These are phyloP conservation scores for Glossosoma conforme DNA, from an alignment of 1,140 invertebrate species.

Conservation along the genomic window DNA sequence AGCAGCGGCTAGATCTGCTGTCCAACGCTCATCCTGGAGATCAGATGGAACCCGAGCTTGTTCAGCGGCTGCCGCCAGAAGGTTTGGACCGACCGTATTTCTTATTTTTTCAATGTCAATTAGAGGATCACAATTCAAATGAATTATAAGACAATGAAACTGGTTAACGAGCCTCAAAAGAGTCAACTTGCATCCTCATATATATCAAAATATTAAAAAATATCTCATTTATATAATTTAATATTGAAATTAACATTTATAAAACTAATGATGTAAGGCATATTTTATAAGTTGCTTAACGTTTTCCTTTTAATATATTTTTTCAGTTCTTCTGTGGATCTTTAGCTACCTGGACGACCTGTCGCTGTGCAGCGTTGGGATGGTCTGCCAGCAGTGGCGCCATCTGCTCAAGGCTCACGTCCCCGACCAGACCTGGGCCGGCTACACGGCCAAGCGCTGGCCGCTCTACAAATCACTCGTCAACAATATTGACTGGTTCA, in stretches of 20 bases:
- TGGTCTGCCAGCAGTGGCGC: constrained; percentile 82
- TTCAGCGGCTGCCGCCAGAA: constrained; percentile 30
- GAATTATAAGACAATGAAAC: too few species aligned
- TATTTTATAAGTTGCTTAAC: too few species aligned
- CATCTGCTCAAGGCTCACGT: constrained; percentile 72
- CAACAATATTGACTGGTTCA: constrained; percentile 70
- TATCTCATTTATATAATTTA: too few species aligned
- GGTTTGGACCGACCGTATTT: constrained; percentile 24
- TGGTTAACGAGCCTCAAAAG: too few species aligned
- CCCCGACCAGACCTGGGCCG: constrained; percentile 70
- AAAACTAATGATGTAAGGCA: too few species aligned
- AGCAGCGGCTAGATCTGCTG: constrained; percentile 32
- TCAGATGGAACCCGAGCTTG: constrained; percentile 25
- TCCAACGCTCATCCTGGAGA: constrained; percentile 23
- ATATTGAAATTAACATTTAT: too few species aligned
- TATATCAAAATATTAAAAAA: too few species aligned
- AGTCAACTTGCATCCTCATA: too few species aligned
- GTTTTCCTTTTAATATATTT: too few species aligned
- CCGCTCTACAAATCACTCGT: constrained; percentile 75
- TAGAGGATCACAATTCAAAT: constrained; percentile 25
- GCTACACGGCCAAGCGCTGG: constrained; percentile 71
- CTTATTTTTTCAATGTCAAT: too few species aligned
- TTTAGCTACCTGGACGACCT: constrained; percentile 89
- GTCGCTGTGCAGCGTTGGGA: constrained; percentile 79
- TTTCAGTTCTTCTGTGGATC: constrained; percentile 75